Percentiles rank a stretch among this genome's conserved stretches.
Conservation (phyloP, 1,140 invertebrate species). For the Pseudachorutes palmiensis region DNA sequence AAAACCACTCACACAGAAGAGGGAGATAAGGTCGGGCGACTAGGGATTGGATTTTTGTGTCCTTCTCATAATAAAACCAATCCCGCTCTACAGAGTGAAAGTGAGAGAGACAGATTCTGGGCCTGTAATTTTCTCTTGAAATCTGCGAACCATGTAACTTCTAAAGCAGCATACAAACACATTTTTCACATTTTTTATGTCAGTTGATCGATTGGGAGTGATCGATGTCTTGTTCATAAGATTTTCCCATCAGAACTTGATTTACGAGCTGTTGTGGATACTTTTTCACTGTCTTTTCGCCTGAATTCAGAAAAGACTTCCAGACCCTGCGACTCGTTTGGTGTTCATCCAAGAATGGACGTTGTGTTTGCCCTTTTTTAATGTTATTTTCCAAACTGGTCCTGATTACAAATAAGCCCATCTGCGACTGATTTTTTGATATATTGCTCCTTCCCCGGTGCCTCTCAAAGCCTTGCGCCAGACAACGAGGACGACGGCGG, state of each 20-base stretch:
- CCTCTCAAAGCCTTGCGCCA: not conserved
- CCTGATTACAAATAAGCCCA: constrained; percentile 39
- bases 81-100: not conserved
- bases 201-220: constrained; percentile 38
- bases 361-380: constrained; percentile 33
- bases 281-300: constrained; percentile 37
- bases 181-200: constrained; percentile 12
- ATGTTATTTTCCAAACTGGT: constrained; percentile 33
- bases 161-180: not conserved
- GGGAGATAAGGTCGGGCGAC: too few species aligned
- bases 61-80: not conserved
- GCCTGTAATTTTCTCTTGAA: not conserved
- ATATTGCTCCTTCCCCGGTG: constrained; percentile 30
- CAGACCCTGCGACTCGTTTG: not conserved
- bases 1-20: too few species aligned
- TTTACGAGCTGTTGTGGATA: constrained; percentile 39
- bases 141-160: not conserved
- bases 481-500: not conserved
- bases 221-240: constrained; percentile 40
- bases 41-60: not conserved
- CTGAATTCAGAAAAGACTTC: not conserved
- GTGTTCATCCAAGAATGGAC: constrained; percentile 10
- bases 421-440: constrained; percentile 39
- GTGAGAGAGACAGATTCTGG: not conserved
- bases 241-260: constrained; percentile 38